A percentile compares a stretch with the other conserved stretches of the same genome.
Conservation (phyloP, 2,113 vertebrate genomes). For the Hypanus sabinus region DNA sequence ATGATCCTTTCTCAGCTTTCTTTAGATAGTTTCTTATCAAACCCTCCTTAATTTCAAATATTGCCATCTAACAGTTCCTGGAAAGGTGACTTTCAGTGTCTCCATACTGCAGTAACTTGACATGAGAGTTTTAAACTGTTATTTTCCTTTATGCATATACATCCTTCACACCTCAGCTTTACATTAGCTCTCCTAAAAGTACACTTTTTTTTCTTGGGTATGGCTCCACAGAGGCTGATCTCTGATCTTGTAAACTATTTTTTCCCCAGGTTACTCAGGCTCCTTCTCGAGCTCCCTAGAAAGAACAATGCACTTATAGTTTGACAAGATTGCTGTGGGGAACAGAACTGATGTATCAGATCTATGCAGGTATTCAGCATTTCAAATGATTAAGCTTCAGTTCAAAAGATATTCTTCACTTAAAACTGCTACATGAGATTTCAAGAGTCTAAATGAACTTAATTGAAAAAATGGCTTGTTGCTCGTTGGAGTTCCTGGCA, state of each 20-base stretch:
- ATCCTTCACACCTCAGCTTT: background rate
- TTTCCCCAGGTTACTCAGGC: background rate
- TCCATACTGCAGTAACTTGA: background rate
- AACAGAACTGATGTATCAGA: background rate
- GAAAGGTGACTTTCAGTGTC: background rate
- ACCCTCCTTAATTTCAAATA: background rate
- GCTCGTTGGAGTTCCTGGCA: background rate
- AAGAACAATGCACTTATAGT: background rate
- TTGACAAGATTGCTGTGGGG: background rate
- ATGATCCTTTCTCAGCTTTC: background rate
- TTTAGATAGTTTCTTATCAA: background rate
- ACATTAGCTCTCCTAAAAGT: background rate
- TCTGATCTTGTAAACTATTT: background rate
- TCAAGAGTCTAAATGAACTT: slow-evolving; percentile 4
- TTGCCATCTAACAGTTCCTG: background rate
- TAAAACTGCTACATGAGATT: background rate
- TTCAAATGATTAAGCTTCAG: background rate
- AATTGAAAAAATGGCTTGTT: slow-evolving; percentile 8
- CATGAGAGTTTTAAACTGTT: background rate
- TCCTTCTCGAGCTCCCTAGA: background rate
- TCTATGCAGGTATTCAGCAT: background rate
- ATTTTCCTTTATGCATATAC: background rate
- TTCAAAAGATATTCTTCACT: background rate
- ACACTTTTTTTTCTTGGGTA: background rate
- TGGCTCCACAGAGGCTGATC: background rate